Evolutionary conservation across 2,888 invertebrate genomes (phyloP), one percentile per base, ranked within the genome.

Genomic region (Anticlea derivata): DNA sequence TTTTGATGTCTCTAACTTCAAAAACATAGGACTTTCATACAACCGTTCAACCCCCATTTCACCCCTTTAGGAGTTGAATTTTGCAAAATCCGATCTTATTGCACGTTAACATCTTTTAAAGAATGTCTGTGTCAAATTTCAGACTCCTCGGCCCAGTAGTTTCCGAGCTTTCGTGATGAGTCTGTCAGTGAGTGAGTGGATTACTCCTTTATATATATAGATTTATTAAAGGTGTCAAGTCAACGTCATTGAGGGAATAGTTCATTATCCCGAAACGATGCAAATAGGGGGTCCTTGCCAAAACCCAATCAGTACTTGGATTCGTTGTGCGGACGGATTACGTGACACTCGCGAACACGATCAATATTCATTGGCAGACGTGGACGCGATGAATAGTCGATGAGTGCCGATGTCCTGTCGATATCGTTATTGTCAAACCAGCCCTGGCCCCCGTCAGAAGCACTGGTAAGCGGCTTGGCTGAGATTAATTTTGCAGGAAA

Each of bases 291-390:
- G 61, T 61, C 60, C 57, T 52, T 59, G 63, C 66, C 63, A 61
- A 67, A 70, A 68, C 64, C 66, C 75, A 79, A 82, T 80, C 80
- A 82, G 72, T 66, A 67, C 62, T 62, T 65, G 68, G 73, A 71
- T 70, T 67, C 68, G 58, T 63, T 56, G 61, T 67, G 65, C 66
- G 70, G 69, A 60, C 58, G 73, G 75, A 83, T 85, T 83, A 83
- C 78, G 79, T 78, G 78, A 77, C 71, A 68, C 66, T 68, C 58
- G 80, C 80, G 81, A 80, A 73, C 76, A 66, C 52, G 65, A 82
- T 86, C 74, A 83, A 87, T 87, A 87, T 87, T 82, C 82, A 87
- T 87, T 76, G 76, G 68, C 58, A 65, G 70, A 68, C 65, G 65
- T 63, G 66, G 73, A 64, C 74, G 73, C 76, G 73, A 80, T 82